Percentiles rank a stretch among this genome's conserved stretches.
phyloP scores from a whole-genome alignment of 2,888 invertebrate genomes.

The Philereme transversata region DNA sequence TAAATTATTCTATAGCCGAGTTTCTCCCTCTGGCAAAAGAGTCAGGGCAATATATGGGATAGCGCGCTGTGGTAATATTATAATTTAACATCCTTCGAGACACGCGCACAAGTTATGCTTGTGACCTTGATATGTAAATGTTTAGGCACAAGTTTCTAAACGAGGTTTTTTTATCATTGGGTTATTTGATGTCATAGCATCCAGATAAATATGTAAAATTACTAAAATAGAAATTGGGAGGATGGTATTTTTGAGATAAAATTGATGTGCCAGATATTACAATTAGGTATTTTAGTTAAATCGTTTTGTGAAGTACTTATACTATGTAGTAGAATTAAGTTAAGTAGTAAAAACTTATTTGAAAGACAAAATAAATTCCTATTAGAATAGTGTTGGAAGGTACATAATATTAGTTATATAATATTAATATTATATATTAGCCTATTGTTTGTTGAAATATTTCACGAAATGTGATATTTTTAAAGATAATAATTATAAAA shows the following conservation, averaged over 20 bases:
- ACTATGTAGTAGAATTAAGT: not conserved
- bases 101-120: too few species aligned
- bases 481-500: not conserved
- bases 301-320: too few species aligned
- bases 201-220: not conserved
- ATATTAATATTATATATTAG: not conserved
- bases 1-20: too few species aligned
- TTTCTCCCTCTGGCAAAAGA: too few species aligned
- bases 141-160: too few species aligned
- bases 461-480: constrained; percentile 8
- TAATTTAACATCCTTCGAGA: too few species aligned
- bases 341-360: not conserved
- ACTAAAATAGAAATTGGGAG: not conserved
- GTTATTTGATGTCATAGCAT: not conserved
- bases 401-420: too few species aligned
- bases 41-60: too few species aligned
- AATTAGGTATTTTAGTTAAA: not conserved
- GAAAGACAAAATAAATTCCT: constrained; percentile 15
- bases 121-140: too few species aligned
- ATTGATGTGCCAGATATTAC: constrained; percentile 17
- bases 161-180: not conserved
- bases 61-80: too few species aligned
- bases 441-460: not conserved
- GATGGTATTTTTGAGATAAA: constrained; percentile 16
- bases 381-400: constrained; percentile 12